phyloP scores from a whole-genome alignment of 2,797 vertebrate genomes.

The Clarias platycephalus region DNA sequence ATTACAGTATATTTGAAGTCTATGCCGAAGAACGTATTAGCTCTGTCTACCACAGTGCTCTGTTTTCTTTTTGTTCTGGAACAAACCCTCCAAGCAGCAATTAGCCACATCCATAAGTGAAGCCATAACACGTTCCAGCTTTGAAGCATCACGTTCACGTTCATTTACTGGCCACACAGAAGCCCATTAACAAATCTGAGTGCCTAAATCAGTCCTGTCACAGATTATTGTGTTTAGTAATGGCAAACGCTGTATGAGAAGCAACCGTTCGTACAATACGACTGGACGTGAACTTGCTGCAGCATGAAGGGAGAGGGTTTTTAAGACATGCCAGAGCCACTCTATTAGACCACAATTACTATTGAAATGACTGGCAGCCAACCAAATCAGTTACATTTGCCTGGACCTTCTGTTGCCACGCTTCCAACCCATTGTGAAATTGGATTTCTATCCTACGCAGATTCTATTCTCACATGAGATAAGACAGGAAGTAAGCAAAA shows the following conservation, averaged over 20 bases:
- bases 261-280: conserved; percentile 57
- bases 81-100: not conserved
- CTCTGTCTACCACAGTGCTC: conserved; percentile 62
- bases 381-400: conserved; percentile 66
- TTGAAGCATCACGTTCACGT: conserved; percentile 34
- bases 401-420: conserved; percentile 54
- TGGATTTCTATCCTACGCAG: conserved; percentile 19
- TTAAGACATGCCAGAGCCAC: conserved; percentile 61
- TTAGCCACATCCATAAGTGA: not conserved
- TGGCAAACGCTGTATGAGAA: conserved; percentile 43
- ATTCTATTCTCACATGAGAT: conserved; percentile 14
- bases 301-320: conserved; percentile 61
- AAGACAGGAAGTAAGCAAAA: not conserved
- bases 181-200: conserved; percentile 49
- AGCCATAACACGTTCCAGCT: not conserved
- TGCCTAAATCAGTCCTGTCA: conserved; percentile 52
- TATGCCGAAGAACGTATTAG: not conserved
- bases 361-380: conserved; percentile 67
- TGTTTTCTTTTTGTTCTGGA: conserved; percentile 29
- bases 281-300: conserved; percentile 63
- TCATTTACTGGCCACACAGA: conserved; percentile 34
- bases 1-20: not conserved
- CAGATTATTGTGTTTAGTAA: conserved; percentile 48
- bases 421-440: conserved; percentile 35
- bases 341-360: conserved; percentile 74